phyloP scores from a whole-genome alignment of 2,113 vertebrate genomes.

The Syngnathus floridae region DNA sequence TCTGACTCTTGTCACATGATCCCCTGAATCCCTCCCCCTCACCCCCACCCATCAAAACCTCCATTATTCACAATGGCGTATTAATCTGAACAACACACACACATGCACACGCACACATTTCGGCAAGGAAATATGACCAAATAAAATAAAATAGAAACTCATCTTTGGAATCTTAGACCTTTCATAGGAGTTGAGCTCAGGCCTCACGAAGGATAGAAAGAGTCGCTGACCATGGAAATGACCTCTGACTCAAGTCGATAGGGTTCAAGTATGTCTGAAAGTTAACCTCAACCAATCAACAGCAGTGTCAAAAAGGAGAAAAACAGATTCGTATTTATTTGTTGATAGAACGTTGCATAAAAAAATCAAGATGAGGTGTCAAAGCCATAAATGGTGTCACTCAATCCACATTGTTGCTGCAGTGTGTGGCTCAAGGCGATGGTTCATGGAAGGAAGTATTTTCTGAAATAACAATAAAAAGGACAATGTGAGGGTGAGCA shows the following conservation, averaged over 20 bases:
- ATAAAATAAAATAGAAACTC: conserved; percentile 8
- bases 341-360: conserved; percentile 26
- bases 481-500: conserved; percentile 48
- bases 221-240: no score
- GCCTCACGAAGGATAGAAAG: background rate
- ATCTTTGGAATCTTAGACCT: background rate
- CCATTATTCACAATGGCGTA: conserved; percentile 58
- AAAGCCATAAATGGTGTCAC: conserved; percentile 55
- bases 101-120: conserved; percentile 9
- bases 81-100: conserved; percentile 50
- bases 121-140: background rate
- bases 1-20: conserved; percentile 72
- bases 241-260: no score
- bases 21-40: conserved; percentile 50
- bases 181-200: background rate
- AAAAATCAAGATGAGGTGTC: conserved; percentile 48
- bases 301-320: conserved; percentile 8
- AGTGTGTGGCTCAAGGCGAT: conserved; percentile 36
- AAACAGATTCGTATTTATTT: conserved; percentile 26
- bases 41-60: conserved; percentile 33
- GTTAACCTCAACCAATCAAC: background rate
- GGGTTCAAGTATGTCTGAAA: no score
- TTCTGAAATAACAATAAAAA: conserved; percentile 69
- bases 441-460: conserved; percentile 54
- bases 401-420: conserved; percentile 50